Conservation (phyloP, 2,113 vertebrate species). For the Rhinichthys klamathensis region DNA sequence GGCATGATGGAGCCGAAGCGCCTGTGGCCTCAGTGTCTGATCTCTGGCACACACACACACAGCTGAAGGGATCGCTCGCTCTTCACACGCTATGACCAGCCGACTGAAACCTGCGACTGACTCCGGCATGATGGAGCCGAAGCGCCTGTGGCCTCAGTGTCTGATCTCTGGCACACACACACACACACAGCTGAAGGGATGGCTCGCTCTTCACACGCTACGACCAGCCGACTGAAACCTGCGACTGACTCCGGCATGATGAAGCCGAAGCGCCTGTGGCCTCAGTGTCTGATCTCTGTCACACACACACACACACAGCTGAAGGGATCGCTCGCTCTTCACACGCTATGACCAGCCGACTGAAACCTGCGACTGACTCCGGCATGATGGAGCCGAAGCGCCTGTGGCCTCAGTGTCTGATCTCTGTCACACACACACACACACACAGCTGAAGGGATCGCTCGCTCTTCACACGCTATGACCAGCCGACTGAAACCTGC, state of each 20-base stretch:
- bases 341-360: slow-evolving; percentile 46
- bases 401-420: slow-evolving; percentile 4
- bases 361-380: slow-evolving; percentile 30
- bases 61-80: no score
- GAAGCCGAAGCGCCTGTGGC: no score
- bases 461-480: slow-evolving; percentile 49
- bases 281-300: no score
- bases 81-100: slow-evolving; percentile 52
- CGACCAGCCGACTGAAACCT: not conserved
- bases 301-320: no score
- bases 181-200: no score
- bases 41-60: no score
- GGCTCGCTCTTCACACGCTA: slow-evolving; percentile 48
- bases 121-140: slow-evolving; percentile 42
- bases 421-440: no score
- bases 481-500: not conserved
- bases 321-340: slow-evolving; percentile 41
- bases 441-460: no score
- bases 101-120: slow-evolving; percentile 13
- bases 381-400: slow-evolving; percentile 44
- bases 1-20: not conserved
- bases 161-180: no score
- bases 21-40: no score
- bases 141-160: slow-evolving; percentile 31
- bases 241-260: slow-evolving; percentile 24